phyloP scores from a whole-genome alignment of 1,140 invertebrate species.

The Eciton burchellii region DNA sequence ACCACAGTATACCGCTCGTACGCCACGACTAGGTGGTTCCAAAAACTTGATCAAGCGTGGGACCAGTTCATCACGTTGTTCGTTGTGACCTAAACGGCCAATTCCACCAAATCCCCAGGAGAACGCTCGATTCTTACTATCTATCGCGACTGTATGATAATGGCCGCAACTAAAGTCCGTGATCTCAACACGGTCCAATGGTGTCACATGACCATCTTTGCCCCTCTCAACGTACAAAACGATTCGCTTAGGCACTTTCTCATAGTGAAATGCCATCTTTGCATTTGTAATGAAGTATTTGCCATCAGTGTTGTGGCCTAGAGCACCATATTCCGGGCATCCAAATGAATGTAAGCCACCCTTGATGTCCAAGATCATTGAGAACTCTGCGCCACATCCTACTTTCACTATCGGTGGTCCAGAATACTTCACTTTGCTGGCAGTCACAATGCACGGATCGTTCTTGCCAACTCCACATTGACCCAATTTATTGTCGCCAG shows the following conservation, averaged over 20 bases:
- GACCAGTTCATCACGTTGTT: conserved; percentile 95
- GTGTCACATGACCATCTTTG: conserved; percentile 94
- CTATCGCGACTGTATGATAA: conserved; percentile 96
- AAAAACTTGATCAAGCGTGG: conserved; percentile 96
- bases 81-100: conserved; percentile 95
- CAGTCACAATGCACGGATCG: conserved; percentile 89
- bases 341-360: conserved; percentile 96
- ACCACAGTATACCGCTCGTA: conserved; percentile 92
- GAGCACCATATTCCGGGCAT: conserved; percentile 95
- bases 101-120: conserved; percentile 98
- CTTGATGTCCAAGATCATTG: conserved; percentile 95
- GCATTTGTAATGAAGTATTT: conserved; percentile 96
- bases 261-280: conserved; percentile 94
- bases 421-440: conserved; percentile 90
- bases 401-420: conserved; percentile 94
- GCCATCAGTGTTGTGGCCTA: conserved; percentile 97
- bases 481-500: conserved; percentile 96
- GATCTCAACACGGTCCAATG: conserved; percentile 94
- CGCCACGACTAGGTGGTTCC: conserved; percentile 93
- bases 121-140: conserved; percentile 94
- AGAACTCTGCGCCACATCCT: conserved; percentile 96
- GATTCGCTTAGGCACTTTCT: conserved; percentile 93
- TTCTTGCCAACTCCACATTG: conserved; percentile 95
- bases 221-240: conserved; percentile 95
- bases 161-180: conserved; percentile 95